A percentile compares a stretch with the other conserved stretches of the same genome.
These are phyloP conservation scores for Meloe dianella DNA, from an alignment of 2,888 invertebrate genomes.

Conservation along the genomic window DNA sequence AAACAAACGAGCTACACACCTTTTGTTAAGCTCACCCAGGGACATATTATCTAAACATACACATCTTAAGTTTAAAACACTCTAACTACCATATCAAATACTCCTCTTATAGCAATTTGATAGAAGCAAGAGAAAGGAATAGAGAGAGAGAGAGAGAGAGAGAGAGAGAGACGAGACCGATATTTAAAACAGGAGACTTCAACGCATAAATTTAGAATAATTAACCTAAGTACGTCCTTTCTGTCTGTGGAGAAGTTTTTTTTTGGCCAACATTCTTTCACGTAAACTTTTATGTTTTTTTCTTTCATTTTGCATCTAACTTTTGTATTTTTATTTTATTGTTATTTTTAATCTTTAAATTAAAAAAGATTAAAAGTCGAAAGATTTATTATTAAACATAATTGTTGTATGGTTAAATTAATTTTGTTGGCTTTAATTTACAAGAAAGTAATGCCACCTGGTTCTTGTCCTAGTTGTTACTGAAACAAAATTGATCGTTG, in stretches of 20 bases:
- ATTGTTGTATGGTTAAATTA: conserved; percentile 16
- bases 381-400: conserved; percentile 21
- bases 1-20: too few species aligned
- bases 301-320: conserved; percentile 22
- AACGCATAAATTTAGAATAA: conserved; percentile 53
- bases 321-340: conserved; percentile 12
- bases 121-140: not conserved
- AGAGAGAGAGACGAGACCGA: too few species aligned
- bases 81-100: too few species aligned
- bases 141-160: not conserved
- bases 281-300: conserved; percentile 11
- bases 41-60: too few species aligned
- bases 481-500: too few species aligned
- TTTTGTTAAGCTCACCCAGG: too few species aligned
- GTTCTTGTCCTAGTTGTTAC: too few species aligned
- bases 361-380: conserved; percentile 19
- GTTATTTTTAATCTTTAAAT: conserved; percentile 20
- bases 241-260: conserved; percentile 20
- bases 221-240: conserved; percentile 48
- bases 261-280: conserved; percentile 15
- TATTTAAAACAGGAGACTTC: conserved; percentile 41
- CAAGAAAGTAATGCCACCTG: too few species aligned
- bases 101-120: too few species aligned
- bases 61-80: too few species aligned
- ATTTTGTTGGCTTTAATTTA: not conserved